These are phyloP conservation scores for Danaus chrysippus DNA, from an alignment of 2,888 invertebrate species.

Conservation along the genomic window DNA sequence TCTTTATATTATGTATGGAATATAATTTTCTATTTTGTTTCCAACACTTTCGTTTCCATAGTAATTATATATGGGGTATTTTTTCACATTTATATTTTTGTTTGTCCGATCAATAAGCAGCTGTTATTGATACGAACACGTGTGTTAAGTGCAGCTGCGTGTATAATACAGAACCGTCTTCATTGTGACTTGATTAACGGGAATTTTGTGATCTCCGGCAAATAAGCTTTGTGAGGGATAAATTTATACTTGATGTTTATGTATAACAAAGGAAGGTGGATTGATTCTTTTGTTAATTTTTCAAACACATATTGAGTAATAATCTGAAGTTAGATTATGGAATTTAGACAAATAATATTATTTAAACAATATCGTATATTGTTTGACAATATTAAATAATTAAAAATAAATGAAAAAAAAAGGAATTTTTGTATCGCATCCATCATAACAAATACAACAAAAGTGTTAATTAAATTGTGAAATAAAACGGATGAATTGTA, in stretches of 20 bases:
- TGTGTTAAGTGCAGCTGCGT: constrained; percentile 30
- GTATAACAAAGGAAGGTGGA: too few relatives aligned
- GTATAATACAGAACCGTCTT: background rate
- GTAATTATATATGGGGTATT: background rate
- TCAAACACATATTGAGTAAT: too few relatives aligned
- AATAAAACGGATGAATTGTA: too few relatives aligned
- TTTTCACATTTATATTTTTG: background rate
- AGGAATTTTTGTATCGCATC: too few relatives aligned
- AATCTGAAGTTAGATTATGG: too few relatives aligned
- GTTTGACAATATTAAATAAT: too few relatives aligned
- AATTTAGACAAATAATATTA: too few relatives aligned
- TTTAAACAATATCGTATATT: too few relatives aligned
- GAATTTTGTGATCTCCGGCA: background rate
- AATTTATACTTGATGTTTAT: background rate
- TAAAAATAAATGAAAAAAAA: too few relatives aligned
- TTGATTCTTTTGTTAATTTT: too few relatives aligned
- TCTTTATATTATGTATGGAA: constrained; percentile 13
- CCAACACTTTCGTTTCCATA: background rate
- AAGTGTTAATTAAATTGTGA: too few relatives aligned
- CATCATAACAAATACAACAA: too few relatives aligned
- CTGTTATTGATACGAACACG: constrained; percentile 33
- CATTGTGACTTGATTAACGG: background rate
- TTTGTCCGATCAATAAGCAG: constrained; percentile 33
- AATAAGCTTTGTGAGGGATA: background rate
- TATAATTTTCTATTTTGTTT: constrained; percentile 4